Evolutionary conservation across 1,140 invertebrate genomes (phyloP).

Genomic region (Ctenoplectra terminalis): DNA sequence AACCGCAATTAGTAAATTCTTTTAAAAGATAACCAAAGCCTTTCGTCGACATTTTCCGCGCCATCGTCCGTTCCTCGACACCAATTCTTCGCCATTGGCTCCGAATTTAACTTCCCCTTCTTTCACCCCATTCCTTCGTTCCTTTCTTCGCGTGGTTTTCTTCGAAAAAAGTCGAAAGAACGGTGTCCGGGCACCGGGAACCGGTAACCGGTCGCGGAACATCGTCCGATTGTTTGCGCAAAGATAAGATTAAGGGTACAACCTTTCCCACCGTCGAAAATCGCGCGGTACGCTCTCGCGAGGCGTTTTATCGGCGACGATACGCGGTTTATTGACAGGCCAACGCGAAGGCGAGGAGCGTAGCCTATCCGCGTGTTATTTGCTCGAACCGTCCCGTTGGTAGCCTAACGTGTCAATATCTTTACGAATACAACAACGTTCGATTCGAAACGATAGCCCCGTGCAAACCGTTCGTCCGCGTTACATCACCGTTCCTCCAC

Average conservation of each 20-base stretch:
- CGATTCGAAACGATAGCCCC: conserved; percentile 30
- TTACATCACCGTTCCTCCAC: conserved; percentile 37
- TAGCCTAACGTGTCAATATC: conserved; percentile 61
- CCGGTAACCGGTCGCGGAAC: conserved; percentile 35
- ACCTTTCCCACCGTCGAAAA: conserved; percentile 66
- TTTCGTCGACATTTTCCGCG: too few relatives aligned
- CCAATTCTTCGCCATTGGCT: conserved; percentile 2
- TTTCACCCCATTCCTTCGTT: not conserved
- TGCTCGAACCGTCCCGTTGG: conserved; percentile 51
- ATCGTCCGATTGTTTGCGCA: conserved; percentile 55
- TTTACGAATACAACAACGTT: conserved; percentile 47
- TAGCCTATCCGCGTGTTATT: conserved; percentile 38
- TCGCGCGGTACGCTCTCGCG: conserved; percentile 18
- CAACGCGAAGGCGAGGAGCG: conserved; percentile 35
- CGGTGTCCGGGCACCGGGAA: not conserved
- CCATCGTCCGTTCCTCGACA: not conserved
- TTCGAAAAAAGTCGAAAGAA: not conserved
- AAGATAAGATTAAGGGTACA: conserved; percentile 64
- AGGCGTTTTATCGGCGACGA: conserved; percentile 58
- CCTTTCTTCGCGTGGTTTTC: not conserved
- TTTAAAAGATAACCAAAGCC: too few relatives aligned
- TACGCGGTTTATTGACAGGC: conserved; percentile 62
- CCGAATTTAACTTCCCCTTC: not conserved
- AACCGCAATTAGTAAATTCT: too few relatives aligned
- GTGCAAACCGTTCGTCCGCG: conserved; percentile 25